Percentiles rank a stretch among this genome's conserved stretches.
Evolutionary conservation across 1,140 invertebrate species (phyloP).

Genomic region (Calephelis nemesis): DNA sequence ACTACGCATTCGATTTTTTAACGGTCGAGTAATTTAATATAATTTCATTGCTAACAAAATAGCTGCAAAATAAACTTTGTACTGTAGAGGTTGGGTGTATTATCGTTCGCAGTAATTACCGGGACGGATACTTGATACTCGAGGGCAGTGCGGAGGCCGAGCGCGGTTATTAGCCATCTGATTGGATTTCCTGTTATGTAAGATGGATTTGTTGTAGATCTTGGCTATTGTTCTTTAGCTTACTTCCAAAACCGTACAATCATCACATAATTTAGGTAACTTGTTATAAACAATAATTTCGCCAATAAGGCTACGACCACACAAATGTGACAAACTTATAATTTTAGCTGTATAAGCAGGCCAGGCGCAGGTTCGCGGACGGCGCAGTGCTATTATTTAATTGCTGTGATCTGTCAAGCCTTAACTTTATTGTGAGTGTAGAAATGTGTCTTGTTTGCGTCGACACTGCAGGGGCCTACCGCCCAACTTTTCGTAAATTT

Average conservation of each 20-base stretch:
- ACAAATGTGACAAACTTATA: too few relatives aligned
- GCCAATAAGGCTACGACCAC: background rate
- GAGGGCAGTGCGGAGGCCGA: slow-evolving; percentile 2
- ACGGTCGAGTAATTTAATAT: slow-evolving; percentile 4
- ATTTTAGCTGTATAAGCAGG: too few relatives aligned
- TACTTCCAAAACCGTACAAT: background rate
- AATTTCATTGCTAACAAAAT: background rate
- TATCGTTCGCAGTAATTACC: background rate
- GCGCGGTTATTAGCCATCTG: slow-evolving; percentile 9
- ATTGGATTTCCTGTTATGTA: slow-evolving; percentile 15
- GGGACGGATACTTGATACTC: background rate
- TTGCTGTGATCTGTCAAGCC: too few relatives aligned
- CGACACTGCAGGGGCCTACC: too few relatives aligned
- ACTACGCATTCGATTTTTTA: background rate
- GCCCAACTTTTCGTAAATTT: too few relatives aligned
- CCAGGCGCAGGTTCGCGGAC: too few relatives aligned
- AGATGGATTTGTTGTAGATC: background rate
- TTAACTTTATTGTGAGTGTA: too few relatives aligned
- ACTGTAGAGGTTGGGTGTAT: background rate
- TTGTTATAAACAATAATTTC: too few relatives aligned
- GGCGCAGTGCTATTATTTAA: too few relatives aligned
- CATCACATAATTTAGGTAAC: too few relatives aligned
- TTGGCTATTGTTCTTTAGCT: background rate
- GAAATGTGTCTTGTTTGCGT: too few relatives aligned
- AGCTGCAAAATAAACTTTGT: background rate